Evolutionary conservation across 2,888 invertebrate genomes (phyloP), one percentile per base, ranked within the genome.

Genomic region (Acleris sparsana): DNA sequence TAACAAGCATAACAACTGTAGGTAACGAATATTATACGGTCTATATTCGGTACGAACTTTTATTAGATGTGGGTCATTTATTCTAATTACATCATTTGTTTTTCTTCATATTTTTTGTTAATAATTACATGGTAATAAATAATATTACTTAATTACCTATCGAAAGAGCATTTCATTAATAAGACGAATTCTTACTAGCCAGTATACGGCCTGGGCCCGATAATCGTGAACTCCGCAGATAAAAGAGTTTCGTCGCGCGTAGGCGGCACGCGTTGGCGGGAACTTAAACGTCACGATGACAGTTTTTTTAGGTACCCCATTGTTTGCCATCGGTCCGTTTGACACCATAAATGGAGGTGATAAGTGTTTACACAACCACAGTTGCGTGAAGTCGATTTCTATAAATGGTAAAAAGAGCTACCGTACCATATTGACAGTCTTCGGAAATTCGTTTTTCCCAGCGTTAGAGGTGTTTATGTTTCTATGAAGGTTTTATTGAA

Each of bases 201-300:
- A 39, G 13, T 39, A 13, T 2, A 13, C 39, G 39, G 39, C 1
- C 13, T 4, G 39, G 39, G 39, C 39, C 39, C 39, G 39, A 13
- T 13, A 46, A 52, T 52, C 46, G 46, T 57, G 57, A 39, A 57
- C 56, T 62, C 52, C 56, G 62, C 61, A 62, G 66, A 66, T 66
- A 25, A 66, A 62, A 55, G 48, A 63, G 63, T 70, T 71, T 57
- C 68, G 69, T 49, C 59, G 51, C 56, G 62, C 63, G 63, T 68
- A 58, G 64, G 64, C 53, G 53, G 53, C 46, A 51, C 61, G 73
- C 71, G 73, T 74, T 75, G 73, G 73, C 73, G 73, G 80, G 75
- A 80, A 80, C 79, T 75, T 74, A 81, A 80, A 80, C 77, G 79
- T 80, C 79, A 81, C 69, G 72, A 72, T 78, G 79, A 82, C 78